Base-by-base conservation (phyloP, 2,113 vertebrate species). In the Hirundichthys speculiger region DNA sequence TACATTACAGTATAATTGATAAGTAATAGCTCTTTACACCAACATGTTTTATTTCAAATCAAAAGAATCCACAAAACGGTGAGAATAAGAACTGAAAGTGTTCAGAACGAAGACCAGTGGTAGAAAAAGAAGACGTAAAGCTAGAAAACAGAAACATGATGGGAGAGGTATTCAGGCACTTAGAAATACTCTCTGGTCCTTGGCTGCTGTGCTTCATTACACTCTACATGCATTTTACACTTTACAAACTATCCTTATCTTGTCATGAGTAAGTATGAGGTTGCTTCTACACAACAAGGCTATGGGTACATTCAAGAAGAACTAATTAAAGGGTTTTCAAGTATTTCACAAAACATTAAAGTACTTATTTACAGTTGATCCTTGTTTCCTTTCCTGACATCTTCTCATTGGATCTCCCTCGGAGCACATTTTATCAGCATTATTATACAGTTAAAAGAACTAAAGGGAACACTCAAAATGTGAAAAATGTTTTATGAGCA, bases 121-220 rank as follows among this genome's bases (percentile, higher is more conserved):
- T 71, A 72, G 50, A 66, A 58, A 57, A 52, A 68, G 43, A 62
- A 68, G 68, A 67, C 3, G 0, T n/a, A 24, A 75, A 56, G 45
- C 12, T 41, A 62, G 9, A 78, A 71, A 77, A 60, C 18, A 19
- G 8, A 65, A 75, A 50, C 64, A 70, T 64, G 43, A 46, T 64
- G 53, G 75, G 66, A 87, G 49, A 86, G 73, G 60, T 80, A 88
- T 91, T 92, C 89, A 94, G 93, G 92, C 93, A 93, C 93, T 94
- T 93, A 86, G 76, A 91, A 88, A 91, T 85, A 80, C 88, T 90
- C 77, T 82, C 73, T 18, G 59, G 69, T 90, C 89, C 93, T 90
- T 91, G 91, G 91, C 91, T 91, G 88, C 88, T 90, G 84, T 89
- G 92, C 89, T 90, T 88, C 80, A 20, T 70, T 57, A 88, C 80